Evolutionary conservation across 2,113 vertebrate genomes (phyloP).

Genomic region (Puma concolor): DNA sequence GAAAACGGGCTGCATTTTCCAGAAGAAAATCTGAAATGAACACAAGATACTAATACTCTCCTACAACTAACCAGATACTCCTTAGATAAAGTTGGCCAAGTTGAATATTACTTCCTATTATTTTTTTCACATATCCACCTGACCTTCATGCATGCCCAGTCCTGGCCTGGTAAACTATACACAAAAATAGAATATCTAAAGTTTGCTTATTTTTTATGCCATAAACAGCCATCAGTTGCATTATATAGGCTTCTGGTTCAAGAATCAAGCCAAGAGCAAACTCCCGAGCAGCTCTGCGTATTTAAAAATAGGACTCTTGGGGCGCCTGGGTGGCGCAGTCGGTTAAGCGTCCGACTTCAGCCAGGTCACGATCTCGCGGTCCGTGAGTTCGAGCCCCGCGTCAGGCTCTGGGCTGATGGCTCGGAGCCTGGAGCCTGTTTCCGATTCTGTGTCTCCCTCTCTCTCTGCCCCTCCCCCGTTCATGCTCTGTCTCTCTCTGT

Average conservation of each 20-base stretch:
- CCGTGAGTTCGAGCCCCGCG: accelerated
- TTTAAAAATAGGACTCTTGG: neutral
- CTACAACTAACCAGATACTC: neutral
- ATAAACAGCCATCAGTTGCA: no score
- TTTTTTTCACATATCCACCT: neutral
- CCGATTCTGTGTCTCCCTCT: no score
- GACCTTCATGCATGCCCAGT: neutral
- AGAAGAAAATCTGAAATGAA: conserved; percentile 3
- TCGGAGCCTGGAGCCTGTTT: no score
- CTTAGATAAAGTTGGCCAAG: neutral
- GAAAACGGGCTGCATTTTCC: neutral
- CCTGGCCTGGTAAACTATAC: neutral
- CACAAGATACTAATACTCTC: neutral
- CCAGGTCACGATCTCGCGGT: no score
- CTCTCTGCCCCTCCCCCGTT: no score
- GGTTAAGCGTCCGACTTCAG: no score
- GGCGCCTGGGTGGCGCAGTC: no score
- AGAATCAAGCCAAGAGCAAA: neutral
- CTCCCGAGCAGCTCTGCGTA: neutral
- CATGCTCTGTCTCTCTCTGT: no score
- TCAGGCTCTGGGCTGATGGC: no score
- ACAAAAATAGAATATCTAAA: neutral
- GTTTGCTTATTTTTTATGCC: neutral
- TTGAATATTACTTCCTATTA: neutral
- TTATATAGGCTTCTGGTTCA: neutral